phyloP scores from a whole-genome alignment of 2,113 vertebrate species.

The Sitta europaea region DNA sequence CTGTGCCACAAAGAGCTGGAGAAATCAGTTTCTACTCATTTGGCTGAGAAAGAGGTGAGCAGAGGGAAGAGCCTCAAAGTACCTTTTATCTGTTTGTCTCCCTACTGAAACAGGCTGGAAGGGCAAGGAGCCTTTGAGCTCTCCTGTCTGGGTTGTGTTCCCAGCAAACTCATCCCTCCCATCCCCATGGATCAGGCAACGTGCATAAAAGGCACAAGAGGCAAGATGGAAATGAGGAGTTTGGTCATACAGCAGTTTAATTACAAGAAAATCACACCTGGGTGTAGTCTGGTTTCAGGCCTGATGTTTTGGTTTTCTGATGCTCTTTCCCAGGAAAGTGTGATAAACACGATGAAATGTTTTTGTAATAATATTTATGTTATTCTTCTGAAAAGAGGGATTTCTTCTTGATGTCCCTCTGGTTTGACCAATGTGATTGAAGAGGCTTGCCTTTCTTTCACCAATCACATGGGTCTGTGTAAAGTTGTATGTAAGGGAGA shows the following conservation, averaged over 20 bases:
- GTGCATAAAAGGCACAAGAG: not conserved
- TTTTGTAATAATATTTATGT: no score
- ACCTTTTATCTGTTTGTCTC: not conserved
- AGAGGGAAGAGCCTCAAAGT: not conserved
- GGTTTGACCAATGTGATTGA: no score
- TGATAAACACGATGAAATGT: no score
- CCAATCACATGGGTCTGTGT: no score
- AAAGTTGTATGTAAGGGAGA: no score
- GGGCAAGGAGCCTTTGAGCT: not conserved
- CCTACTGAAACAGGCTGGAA: not conserved
- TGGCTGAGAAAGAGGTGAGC: not conserved
- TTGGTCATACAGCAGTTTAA: not conserved
- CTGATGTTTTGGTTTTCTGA: no score
- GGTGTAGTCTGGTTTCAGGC: no score
- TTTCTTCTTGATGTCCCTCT: no score
- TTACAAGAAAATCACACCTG: not conserved
- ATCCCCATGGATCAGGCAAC: not conserved
- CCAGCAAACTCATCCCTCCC: not conserved
- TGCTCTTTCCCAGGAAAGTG: no score
- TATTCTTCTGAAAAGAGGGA: no score
- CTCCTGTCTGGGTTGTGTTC: not conserved
- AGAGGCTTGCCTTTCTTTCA: no score
- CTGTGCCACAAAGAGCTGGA: not conserved
- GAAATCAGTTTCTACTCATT: not conserved
- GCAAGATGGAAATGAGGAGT: not conserved